Base-by-base conservation (phyloP, 2,797 vertebrate species). In the Emydoidea blandingii region DNA sequence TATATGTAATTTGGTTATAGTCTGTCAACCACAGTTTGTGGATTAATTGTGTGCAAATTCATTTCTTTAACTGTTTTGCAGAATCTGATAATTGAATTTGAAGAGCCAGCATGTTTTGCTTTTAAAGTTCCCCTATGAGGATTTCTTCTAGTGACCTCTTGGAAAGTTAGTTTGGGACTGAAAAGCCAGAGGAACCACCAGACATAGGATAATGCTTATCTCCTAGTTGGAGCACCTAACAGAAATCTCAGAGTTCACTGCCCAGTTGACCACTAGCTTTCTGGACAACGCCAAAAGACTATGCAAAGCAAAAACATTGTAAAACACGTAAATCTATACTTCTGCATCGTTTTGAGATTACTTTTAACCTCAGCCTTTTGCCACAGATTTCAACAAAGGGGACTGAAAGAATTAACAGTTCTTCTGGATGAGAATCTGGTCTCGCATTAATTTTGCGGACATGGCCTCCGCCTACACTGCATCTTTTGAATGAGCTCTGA, bases 21-120 rank as follows among this genome's bases (percentile, higher is more conserved):
- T 27, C 87, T 92, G 79, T 83, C 79, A 93, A 92, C 91, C 25
- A 34, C 92, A 87, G 57, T 37, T 83, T 0, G 1, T 92, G 76
- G 25, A 85, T 90, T 91, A 90, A 95, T 29, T 89, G 44, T 41
- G 5, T n/a, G 83, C 80, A 94, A 91, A 90, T 90, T 91, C 74
- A 83, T 49, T 65, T 65, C 84, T 59, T 0, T 31, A 68, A 76
- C 86, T 91, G 91, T 78, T 91, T 85, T 93, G 44, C 29, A 72
- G 68, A 88, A 85, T 80, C 82, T 83, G 79, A 90, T 82, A 56
- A 44, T 79, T 54, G n/a, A 44, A 87, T 56, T 83, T 80, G 72
- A 87, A 79, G 3, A 3, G 86, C 12, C 31, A 54, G 54, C 72
- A 72, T 85, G 54, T 18, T 6, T n/a, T 47, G 62, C 8, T 62